Base-by-base conservation (phyloP, 2,888 invertebrate genomes). In the Drosophila infuscata region DNA sequence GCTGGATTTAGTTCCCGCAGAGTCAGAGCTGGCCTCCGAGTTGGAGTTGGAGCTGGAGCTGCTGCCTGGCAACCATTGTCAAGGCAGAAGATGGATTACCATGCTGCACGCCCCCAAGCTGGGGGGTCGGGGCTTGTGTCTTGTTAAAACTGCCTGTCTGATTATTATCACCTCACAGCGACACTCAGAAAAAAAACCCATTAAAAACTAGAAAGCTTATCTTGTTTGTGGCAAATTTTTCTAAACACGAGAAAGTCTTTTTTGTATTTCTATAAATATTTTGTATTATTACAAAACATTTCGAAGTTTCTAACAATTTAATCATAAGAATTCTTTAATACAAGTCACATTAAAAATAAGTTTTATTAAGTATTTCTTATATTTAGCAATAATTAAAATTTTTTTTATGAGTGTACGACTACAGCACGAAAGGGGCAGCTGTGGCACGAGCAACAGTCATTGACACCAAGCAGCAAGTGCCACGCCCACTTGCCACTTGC, bases 81-180 rank as follows among this genome's bases (percentile, higher is more conserved):
- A 77, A 76, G 82, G 71, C 76, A 74, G 66, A 89, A 85, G 85
- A 85, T 85, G 90, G 90, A 85, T 89, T 89, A 89, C 86, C 73
- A 67, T 74, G 66, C 52, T 29, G 52, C 38, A 43, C 43, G 51
- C 71, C 71, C 56, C 6, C 33, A 25, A 35, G 38, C 32, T 64
- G n/a, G 29, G 43, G 67, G 41, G n/a, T 12, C 5, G 48, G 36
- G 32, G 67, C 65, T 66, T 87, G 70, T 84, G 77, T 75, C 83
- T 88, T 90, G 89, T 88, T 88, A 79, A 79, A 90, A 86, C 75
- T 79, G 90, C 76, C 87, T 78, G 76, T 79, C 87, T 86, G 87
- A 87, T 87, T 87, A 87, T 87, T 87, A 87, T 87, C 87, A 87
- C 90, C 87, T 87, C 76, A 67, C 60, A 54, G 32, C 66, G 3